Percentiles rank a stretch among this genome's conserved stretches.
Evolutionary conservation across 2,888 invertebrate genomes (phyloP).

Genomic region (Rutpela maculata): DNA sequence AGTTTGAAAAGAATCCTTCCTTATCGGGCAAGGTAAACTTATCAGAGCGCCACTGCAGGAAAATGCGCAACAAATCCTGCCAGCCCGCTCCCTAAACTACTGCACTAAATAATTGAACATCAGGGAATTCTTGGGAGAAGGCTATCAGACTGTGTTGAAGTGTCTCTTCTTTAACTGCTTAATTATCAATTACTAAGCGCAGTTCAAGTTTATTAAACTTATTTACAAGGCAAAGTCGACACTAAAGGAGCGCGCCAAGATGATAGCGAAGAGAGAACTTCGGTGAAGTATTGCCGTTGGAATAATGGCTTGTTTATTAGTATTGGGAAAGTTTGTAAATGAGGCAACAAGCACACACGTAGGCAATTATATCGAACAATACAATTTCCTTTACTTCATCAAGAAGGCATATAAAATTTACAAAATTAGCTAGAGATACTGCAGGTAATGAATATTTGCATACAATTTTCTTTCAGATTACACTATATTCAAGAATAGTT

Average conservation of each 20-base stretch:
- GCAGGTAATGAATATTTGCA: no score
- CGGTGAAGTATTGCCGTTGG: constrained; percentile 24
- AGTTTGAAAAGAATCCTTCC: background rate
- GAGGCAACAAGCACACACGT: background rate
- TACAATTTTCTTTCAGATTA: no score
- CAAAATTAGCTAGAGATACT: no score
- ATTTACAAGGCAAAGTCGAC: constrained; percentile 52
- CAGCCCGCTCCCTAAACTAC: constrained; percentile 51
- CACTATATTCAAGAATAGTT: no score
- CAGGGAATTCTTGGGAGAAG: constrained; percentile 23
- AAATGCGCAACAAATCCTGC: constrained; percentile 42
- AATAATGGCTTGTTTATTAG: constrained; percentile 27
- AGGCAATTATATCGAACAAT: background rate
- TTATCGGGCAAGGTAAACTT: constrained; percentile 15
- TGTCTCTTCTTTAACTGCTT: constrained; percentile 56
- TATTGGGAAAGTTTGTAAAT: constrained; percentile 3
- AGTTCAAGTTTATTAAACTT: constrained; percentile 57
- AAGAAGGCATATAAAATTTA: no score
- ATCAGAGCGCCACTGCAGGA: constrained; percentile 7
- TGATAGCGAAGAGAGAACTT: constrained; percentile 23
- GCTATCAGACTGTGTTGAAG: constrained; percentile 41
- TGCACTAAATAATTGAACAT: constrained; percentile 57
- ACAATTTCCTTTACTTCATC: no score
- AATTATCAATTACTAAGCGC: constrained; percentile 57
- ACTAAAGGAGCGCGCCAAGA: constrained; percentile 25